phyloP scores from a whole-genome alignment of 2,113 vertebrate species.

The Paralichthys olivaceus region DNA sequence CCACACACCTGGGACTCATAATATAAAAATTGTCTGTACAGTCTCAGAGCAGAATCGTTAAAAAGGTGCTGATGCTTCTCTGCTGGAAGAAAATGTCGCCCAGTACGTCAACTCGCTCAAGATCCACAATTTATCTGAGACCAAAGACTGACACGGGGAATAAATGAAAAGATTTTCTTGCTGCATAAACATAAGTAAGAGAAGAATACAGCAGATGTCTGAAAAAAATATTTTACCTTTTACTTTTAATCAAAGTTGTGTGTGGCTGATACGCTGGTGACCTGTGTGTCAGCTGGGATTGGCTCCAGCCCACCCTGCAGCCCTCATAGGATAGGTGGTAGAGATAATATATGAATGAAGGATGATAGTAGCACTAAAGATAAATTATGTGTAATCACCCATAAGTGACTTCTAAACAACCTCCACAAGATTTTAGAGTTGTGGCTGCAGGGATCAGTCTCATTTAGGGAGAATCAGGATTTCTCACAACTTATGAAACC shows the following conservation, averaged over 20 bases:
- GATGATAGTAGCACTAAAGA: neutral
- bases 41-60: neutral
- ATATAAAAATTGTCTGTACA: neutral
- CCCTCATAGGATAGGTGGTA: too few species aligned
- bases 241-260: neutral
- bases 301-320: too few species aligned
- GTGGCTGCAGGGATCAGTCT: conserved; percentile 4
- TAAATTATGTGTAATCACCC: neutral
- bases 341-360: neutral
- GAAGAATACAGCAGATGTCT: neutral
- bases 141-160: neutral
- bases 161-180: neutral
- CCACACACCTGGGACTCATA: conserved; percentile 3
- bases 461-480: too few species aligned
- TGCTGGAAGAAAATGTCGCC: too few species aligned
- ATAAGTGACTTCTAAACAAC: neutral
- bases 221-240: neutral
- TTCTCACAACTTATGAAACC: too few species aligned
- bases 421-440: neutral
- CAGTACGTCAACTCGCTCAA: too few species aligned
- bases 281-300: too few species aligned
- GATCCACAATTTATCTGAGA: too few species aligned
- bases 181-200: neutral
- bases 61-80: neutral
- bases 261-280: too few species aligned